Percentiles rank a stretch among this genome's conserved stretches.
These are phyloP conservation scores for Melinaea menophilus DNA, from an alignment of 2,888 invertebrate genomes.

Conservation along the genomic window DNA sequence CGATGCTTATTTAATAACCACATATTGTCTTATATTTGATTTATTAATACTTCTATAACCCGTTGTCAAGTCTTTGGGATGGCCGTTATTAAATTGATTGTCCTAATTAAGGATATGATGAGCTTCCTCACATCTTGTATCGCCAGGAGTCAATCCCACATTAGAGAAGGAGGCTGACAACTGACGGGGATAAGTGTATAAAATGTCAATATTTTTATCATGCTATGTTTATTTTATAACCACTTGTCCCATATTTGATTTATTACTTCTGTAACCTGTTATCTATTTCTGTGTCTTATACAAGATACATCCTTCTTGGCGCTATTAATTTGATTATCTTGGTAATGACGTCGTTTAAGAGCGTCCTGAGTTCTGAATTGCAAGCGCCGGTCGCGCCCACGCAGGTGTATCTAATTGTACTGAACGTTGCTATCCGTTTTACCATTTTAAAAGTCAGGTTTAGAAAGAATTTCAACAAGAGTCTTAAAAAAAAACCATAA, in stretches of 20 bases:
- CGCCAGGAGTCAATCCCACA: too few relatives aligned
- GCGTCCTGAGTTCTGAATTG: neutral
- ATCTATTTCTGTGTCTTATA: neutral
- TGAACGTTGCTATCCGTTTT: neutral
- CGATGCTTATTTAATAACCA: too few relatives aligned
- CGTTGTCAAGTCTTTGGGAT: neutral
- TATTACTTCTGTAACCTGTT: neutral
- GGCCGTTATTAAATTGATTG: too few relatives aligned
- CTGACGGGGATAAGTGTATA: too few relatives aligned
- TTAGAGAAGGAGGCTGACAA: too few relatives aligned
- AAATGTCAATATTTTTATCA: too few relatives aligned
- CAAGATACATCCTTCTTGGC: neutral
- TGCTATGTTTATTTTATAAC: too few relatives aligned
- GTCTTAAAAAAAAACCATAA: too few relatives aligned
- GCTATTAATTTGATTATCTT: constrained; percentile 2
- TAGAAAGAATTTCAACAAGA: too few relatives aligned
- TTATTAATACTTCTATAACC: neutral
- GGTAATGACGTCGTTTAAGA: constrained; percentile 2
- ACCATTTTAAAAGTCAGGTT: neutral
- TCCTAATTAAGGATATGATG: too few relatives aligned
- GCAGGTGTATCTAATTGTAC: constrained; percentile 2
- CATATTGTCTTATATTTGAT: neutral
- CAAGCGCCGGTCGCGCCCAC: constrained; percentile 7
- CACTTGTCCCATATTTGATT: neutral
- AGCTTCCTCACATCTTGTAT: too few relatives aligned